These are phyloP conservation scores for Andrena cerasifolii DNA, from an alignment of 1,140 invertebrate genomes.

Conservation along the genomic window DNA sequence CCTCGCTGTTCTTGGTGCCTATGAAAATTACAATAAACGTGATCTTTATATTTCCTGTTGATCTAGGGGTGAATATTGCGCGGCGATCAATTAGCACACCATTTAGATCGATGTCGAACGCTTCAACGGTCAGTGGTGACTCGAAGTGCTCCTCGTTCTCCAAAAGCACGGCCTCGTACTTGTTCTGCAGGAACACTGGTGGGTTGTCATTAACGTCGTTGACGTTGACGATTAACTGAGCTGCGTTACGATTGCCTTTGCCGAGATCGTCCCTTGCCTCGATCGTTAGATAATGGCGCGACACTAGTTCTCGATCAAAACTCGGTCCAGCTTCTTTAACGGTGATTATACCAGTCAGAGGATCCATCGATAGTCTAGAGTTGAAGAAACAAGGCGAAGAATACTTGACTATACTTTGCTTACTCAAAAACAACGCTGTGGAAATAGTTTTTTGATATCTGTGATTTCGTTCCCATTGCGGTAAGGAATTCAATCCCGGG, in stretches of 20 bases:
- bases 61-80: background rate
- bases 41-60: background rate
- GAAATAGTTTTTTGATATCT: no score
- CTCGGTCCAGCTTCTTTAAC: conserved; percentile 88
- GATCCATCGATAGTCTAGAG: conserved; percentile 90
- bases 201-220: conserved; percentile 95
- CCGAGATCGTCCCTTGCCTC: conserved; percentile 95
- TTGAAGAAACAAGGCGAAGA: background rate
- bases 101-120: conserved; percentile 93
- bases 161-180: conserved; percentile 91
- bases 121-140: conserved; percentile 89
- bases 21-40: conserved; percentile 42
- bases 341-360: conserved; percentile 91
- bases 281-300: conserved; percentile 94
- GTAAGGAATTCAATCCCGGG: no score
- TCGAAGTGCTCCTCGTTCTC: conserved; percentile 93
- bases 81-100: conserved; percentile 80
- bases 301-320: conserved; percentile 94
- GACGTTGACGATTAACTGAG: conserved; percentile 92
- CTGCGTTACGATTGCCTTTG: conserved; percentile 93
- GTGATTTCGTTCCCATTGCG: no score
- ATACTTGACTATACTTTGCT: no score
- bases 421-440: no score
- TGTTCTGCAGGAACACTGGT: conserved; percentile 90
- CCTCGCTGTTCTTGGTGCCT: conserved; percentile 93